Base-by-base conservation (phyloP, 2,888 invertebrate genomes). In the Lypha dubia region DNA sequence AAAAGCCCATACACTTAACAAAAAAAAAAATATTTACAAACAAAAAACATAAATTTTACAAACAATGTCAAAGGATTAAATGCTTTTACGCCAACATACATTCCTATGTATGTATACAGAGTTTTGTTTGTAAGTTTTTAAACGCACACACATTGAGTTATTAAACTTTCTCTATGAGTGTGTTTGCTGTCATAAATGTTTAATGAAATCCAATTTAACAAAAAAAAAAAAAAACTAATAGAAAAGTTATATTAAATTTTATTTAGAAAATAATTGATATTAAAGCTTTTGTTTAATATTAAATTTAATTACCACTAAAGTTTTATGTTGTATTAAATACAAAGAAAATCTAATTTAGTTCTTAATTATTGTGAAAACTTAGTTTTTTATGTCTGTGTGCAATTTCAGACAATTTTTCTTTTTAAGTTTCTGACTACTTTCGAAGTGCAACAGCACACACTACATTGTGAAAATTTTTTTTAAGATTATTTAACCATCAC, bases 11-110 rank as follows among this genome's bases (percentile, higher is more conserved):
- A 13, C 0, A 49, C 35, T 38, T 8, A 28, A 17, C 38, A 13
- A 7, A 35, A n/a, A n/a, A n/a, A n/a, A n/a, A n/a, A n/a, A n/a
- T n/a, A 56, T 53, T 56, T 46, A n/a, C 75, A 60, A 28, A 60
- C 68, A 60, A 56, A 56, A 65, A 32, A 46, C 56, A 32, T 67
- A n/a, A 51, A 41, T 68, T 77, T 60, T 28, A 68, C 41, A 68
- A 75, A 51, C 46, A 60, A 35, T 46, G 41, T 68, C 77, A 77
- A 77, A 77, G 77, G 49, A 51, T 28, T 70, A 22, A 68, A 70
- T 32, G 60, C 35, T 60, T 77, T 63, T 67, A 56, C 17, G 32
- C 15, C 20, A 46, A 28, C 17, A n/a, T 13, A 53, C n/a, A n/a
- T n/a, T n/a, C n/a, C n/a, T n/a, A n/a, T n/a, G n/a, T n/a, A n/a